A percentile compares a stretch with the other conserved stretches of the same genome.
These are phyloP conservation scores for Drosophila mercatorum DNA, from an alignment of 2,888 invertebrate genomes.

Conservation along the genomic window DNA sequence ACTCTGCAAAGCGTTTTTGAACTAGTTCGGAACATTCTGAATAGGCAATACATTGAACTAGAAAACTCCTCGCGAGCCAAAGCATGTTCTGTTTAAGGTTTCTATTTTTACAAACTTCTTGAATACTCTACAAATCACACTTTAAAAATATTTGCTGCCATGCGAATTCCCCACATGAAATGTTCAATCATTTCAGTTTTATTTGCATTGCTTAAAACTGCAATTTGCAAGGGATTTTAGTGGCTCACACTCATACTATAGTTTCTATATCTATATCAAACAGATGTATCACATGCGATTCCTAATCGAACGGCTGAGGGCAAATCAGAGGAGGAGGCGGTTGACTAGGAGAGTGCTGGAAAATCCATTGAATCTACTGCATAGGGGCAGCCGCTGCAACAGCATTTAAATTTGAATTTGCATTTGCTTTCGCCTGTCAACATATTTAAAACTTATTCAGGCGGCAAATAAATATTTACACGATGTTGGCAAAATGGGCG, in stretches of 20 bases:
- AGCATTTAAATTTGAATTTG: constrained; percentile 24
- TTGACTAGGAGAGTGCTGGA: not conserved
- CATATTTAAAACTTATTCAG: constrained; percentile 79
- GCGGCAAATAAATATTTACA: constrained; percentile 76
- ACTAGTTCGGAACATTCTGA: not conserved
- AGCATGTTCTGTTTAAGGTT: no score
- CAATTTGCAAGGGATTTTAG: constrained; percentile 32
- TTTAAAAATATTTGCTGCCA: not conserved
- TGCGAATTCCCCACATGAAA: not conserved
- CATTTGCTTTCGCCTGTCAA: constrained; percentile 35
- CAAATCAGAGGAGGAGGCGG: not conserved
- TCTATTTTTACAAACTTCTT: no score
- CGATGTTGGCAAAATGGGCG: constrained; percentile 41
- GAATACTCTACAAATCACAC: not conserved
- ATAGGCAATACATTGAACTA: no score
- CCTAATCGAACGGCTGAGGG: constrained; percentile 16
- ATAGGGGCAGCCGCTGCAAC: constrained; percentile 30
- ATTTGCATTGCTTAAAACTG: constrained; percentile 30
- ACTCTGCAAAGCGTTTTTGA: not conserved
- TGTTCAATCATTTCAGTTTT: not conserved
- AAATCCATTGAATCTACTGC: constrained; percentile 35
- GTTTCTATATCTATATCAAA: constrained; percentile 20
- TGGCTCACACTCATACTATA: not conserved
- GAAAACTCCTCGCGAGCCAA: no score
- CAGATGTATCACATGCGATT: constrained; percentile 39